Evolutionary conservation across 2,888 invertebrate genomes (phyloP).

Genomic region (Eilema griseolum): DNA sequence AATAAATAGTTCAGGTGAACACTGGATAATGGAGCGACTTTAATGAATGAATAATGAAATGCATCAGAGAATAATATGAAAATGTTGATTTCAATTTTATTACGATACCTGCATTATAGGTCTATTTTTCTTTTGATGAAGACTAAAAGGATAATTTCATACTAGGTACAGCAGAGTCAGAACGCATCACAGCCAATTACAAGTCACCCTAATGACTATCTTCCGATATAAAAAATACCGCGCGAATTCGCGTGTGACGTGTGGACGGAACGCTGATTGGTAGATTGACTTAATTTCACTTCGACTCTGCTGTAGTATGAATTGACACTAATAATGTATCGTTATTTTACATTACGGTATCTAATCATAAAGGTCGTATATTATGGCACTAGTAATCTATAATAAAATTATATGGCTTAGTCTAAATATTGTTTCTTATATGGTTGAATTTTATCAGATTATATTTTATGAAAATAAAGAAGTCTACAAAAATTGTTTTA

Average conservation of each 20-base stretch:
- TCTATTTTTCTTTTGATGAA: not conserved
- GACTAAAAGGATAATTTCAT: not conserved
- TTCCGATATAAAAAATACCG: too few species aligned
- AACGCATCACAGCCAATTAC: too few species aligned
- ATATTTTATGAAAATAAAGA: slow-evolving; percentile 34
- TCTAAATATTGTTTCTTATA: not conserved
- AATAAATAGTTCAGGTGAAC: not conserved
- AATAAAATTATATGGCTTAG: not conserved
- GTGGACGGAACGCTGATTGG: too few species aligned
- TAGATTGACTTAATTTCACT: too few species aligned
- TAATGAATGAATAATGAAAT: not conserved
- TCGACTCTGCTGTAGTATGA: too few species aligned
- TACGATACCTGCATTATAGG: not conserved
- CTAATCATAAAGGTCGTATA: not conserved
- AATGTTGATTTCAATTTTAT: not conserved
- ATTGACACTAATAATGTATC: not conserved
- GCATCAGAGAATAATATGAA: not conserved
- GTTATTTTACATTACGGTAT: not conserved
- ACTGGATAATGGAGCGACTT: not conserved
- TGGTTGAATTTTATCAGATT: slow-evolving; percentile 13
- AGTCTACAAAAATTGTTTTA: slow-evolving; percentile 24
- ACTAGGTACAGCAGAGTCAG: too few species aligned
- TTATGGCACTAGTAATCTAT: not conserved
- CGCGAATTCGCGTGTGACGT: too few species aligned
- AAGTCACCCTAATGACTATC: too few species aligned